A percentile compares a stretch with the other conserved stretches of the same genome.
phyloP scores from a whole-genome alignment of 2,797 vertebrate genomes.

The Microctenopoma stevenorrisi region DNA sequence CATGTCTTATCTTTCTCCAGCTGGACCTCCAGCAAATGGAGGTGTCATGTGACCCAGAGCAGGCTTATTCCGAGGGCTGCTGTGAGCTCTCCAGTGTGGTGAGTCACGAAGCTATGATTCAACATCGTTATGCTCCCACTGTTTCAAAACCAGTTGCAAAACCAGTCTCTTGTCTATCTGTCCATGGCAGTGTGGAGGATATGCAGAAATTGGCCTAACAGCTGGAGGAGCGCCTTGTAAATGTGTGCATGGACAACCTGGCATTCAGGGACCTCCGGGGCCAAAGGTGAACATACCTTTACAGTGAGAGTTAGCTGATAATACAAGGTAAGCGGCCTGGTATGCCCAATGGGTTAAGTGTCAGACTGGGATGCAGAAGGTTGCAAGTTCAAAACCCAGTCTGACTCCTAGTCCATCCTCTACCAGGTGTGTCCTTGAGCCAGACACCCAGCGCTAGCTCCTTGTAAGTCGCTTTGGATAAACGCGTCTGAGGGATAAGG shows the following conservation, averaged over 20 bases:
- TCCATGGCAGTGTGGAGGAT: constrained; percentile 76
- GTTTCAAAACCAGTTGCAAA: not conserved
- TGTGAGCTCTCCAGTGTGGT: constrained; percentile 86
- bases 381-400: no score
- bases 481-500: not conserved
- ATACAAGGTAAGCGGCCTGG: not conserved
- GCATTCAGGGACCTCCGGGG: constrained; percentile 71
- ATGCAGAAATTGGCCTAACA: constrained; percentile 78
- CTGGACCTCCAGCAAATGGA: constrained; percentile 85
- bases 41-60: constrained; percentile 81
- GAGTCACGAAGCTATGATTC: constrained; percentile 53
- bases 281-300: constrained; percentile 70
- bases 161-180: constrained; percentile 26
- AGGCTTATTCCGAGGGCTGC: constrained; percentile 83
- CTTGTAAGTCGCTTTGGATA: no score
- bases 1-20: constrained; percentile 46
- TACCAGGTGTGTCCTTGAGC: no score
- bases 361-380: no score
- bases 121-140: constrained; percentile 3
- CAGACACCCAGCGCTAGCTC: no score
- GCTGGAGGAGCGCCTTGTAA: constrained; percentile 76
- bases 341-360: no score
- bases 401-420: no score
- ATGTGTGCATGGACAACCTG: constrained; percentile 77
- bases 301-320: not conserved